A percentile compares a stretch with the other conserved stretches of the same genome.
phyloP scores from a whole-genome alignment of 1,140 invertebrate genomes.

The Hyposmocoma kahamanoa region DNA sequence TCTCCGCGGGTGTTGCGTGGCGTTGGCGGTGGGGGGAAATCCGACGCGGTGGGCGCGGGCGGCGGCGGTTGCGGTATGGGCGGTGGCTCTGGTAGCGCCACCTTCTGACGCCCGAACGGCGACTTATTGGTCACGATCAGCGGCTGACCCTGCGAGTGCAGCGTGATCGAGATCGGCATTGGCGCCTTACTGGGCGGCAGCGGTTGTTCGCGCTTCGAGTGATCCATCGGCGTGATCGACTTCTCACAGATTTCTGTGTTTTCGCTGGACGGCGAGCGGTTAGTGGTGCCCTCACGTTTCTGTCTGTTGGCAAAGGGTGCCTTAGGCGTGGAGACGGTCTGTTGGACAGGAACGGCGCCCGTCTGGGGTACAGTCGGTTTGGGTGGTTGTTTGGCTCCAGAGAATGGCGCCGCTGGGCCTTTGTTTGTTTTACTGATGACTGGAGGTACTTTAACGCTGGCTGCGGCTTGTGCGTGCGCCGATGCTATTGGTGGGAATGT shows the following conservation, averaged over 20 bases:
- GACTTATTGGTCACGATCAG: slow-evolving; percentile 64
- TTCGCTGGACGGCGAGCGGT: slow-evolving; percentile 53
- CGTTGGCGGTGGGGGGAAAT: slow-evolving; percentile 68
- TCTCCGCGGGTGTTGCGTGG: slow-evolving; percentile 59
- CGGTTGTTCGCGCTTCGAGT: slow-evolving; percentile 48
- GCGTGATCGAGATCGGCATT: slow-evolving; percentile 58
- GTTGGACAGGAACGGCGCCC: slow-evolving; percentile 56
- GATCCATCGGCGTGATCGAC: slow-evolving; percentile 24
- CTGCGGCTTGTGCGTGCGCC: slow-evolving; percentile 21
- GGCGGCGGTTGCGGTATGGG: slow-evolving; percentile 52
- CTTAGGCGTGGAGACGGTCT: slow-evolving; percentile 58
- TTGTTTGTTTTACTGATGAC: slow-evolving; percentile 43
- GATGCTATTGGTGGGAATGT: slow-evolving; percentile 34
- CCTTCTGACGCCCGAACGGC: slow-evolving; percentile 57
- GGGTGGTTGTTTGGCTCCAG: slow-evolving; percentile 42
- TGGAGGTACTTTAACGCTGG: slow-evolving; percentile 41
- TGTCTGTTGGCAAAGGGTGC: slow-evolving; percentile 66
- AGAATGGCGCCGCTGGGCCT: slow-evolving; percentile 53
- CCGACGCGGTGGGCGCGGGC: slow-evolving; percentile 63
- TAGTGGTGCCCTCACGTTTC: slow-evolving; percentile 53
- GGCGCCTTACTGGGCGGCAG: slow-evolving; percentile 55
- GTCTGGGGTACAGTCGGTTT: slow-evolving; percentile 53
- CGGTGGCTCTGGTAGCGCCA: slow-evolving; percentile 38
- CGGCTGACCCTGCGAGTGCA: slow-evolving; percentile 51
- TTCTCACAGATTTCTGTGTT: slow-evolving; percentile 39